Evolutionary conservation across 2,113 vertebrate species (phyloP).

Genomic region (Amphiprion ocellaris): DNA sequence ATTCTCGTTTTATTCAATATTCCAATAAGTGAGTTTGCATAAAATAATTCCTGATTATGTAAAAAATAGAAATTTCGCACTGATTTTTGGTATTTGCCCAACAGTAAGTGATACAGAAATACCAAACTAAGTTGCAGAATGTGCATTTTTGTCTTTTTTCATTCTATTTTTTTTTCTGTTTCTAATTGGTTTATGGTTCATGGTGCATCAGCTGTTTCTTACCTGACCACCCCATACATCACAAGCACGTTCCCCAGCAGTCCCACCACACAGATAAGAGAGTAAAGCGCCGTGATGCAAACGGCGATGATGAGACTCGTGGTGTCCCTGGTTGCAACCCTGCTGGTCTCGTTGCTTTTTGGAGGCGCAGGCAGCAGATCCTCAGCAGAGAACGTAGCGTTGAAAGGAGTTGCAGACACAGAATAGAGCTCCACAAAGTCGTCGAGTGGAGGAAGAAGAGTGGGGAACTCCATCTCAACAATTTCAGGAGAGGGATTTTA

Average conservation of each 20-base stretch:
- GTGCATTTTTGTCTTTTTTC: too few species aligned
- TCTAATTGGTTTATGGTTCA: neutral
- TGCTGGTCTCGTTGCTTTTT: constrained; percentile 76
- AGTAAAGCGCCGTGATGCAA: constrained; percentile 94
- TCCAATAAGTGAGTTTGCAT: neutral
- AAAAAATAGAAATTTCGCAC: neutral
- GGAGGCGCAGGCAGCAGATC: constrained; percentile 59
- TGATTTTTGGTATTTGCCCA: neutral
- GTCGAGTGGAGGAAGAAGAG: constrained; percentile 57
- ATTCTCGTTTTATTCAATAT: neutral
- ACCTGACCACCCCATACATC: constrained; percentile 97
- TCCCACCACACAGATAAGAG: constrained; percentile 93
- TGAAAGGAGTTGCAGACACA: constrained; percentile 73
- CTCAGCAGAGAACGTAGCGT: constrained; percentile 73
- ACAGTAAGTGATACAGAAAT: too few species aligned
- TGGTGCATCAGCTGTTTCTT: constrained; percentile 62
- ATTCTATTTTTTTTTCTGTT: neutral
- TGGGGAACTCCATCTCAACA: constrained; percentile 82
- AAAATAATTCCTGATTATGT: neutral
- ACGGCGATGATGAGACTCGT: constrained; percentile 88
- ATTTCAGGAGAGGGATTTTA: neutral
- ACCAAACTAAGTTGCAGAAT: too few species aligned
- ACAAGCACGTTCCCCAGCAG: constrained; percentile 95
- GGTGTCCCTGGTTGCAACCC: constrained; percentile 67
- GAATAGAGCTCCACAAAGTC: constrained; percentile 73